Evolutionary conservation across 1,140 invertebrate species (phyloP).

Genomic region (Panagrolaimus sp.): DNA sequence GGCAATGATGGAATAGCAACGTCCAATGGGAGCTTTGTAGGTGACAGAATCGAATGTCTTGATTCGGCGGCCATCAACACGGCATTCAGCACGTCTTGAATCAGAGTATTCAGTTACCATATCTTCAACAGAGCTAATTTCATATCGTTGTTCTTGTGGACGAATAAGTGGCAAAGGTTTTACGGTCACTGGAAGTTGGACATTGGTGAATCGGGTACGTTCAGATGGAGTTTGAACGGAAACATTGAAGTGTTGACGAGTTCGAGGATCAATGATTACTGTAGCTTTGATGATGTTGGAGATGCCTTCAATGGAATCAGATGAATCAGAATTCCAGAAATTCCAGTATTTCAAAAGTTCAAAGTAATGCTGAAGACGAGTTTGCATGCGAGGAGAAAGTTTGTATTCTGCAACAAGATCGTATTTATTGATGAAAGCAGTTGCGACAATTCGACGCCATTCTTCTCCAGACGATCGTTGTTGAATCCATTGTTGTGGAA

Average conservation of each 20-base stretch:
- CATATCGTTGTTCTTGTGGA: background rate
- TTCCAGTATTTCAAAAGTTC: constrained; percentile 33
- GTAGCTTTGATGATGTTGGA: constrained; percentile 19
- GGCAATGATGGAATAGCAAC: constrained; percentile 36
- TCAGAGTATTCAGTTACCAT: background rate
- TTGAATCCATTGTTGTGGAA: background rate
- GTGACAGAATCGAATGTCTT: constrained; percentile 32
- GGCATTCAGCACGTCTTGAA: constrained; percentile 30
- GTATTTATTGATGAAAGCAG: constrained; percentile 41
- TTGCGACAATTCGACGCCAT: background rate
- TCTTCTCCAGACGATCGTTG: background rate
- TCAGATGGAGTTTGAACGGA: constrained; percentile 27
- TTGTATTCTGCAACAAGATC: constrained; percentile 28
- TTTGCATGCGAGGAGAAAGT: background rate
- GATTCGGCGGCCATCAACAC: constrained; percentile 28
- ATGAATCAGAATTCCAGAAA: constrained; percentile 38
- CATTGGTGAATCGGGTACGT: constrained; percentile 21
- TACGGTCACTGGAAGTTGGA: constrained; percentile 31
- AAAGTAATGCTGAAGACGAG: constrained; percentile 20
- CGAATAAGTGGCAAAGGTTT: constrained; percentile 32
- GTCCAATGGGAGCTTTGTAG: constrained; percentile 19
- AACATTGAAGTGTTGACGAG: constrained; percentile 31
- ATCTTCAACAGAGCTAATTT: background rate
- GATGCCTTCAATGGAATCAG: constrained; percentile 4
- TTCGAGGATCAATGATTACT: constrained; percentile 33